Base-by-base conservation (phyloP, 2,888 invertebrate genomes). In the Synanthedon myopaeformis region DNA sequence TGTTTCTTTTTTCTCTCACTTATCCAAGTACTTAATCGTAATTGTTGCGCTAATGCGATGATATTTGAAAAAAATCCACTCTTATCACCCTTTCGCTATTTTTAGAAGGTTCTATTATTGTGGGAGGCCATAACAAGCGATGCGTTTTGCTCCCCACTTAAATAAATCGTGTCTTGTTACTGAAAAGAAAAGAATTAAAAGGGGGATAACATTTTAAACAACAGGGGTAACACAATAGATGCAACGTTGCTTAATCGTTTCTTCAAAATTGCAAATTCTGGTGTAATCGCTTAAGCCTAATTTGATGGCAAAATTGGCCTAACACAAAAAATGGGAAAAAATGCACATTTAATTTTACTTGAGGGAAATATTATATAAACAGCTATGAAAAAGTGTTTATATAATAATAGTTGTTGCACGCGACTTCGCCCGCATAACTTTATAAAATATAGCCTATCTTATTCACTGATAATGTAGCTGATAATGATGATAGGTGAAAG, bases 161-260 rank as follows among this genome's bases (percentile, higher is more conserved):
- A 23, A 49, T 49, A 49, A 49, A 49, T 49, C 49, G 17, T 17
- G 8, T 23, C 74, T 77, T 76, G 72, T 78, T 77, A 72, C 69
- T 67, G 67, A 75, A 79, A 77, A 76, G 52, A 54, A 54, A 35
- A 54, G 28, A 54, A 54, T 53, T 53, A 56, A 54, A 51, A 54
- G 53, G 42, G 51, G 56, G 19, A 23, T 23, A 49, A 49, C 45
- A 12, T 51, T 17, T 49, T 14, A 61, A 67, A 69, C 61, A 65
- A 65, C 62, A 72, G 72, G 76, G 76, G 75, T 73, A 70, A 59
- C 58, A 60, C 55, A 61, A 72, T 72, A 74, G 65, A 59, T 66
- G 70, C 72, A 65, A 71, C 72, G 74, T 73, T 77, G 79, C 78
- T 70, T 76, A 77, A 82, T 80, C 76, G 74, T 76, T 65, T 61